Evolutionary conservation across 2,888 invertebrate genomes (phyloP).

Genomic region (Platerodrilus igneus): DNA sequence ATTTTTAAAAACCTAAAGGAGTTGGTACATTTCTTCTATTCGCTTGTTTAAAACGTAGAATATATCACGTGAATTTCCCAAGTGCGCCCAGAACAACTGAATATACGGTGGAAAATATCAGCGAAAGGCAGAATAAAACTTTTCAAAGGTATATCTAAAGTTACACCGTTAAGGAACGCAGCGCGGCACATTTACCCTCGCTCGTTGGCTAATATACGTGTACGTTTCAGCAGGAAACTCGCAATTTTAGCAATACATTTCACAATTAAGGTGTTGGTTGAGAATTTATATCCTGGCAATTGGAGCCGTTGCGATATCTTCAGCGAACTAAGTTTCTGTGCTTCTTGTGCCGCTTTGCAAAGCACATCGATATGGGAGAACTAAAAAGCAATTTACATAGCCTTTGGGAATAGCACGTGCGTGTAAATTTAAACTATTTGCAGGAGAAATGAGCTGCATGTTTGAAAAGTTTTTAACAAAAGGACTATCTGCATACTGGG

Average conservation of each 20-base stretch:
- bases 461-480: too few species aligned
- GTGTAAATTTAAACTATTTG: constrained; percentile 21
- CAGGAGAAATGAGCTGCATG: constrained; percentile 14
- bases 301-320: constrained; percentile 28
- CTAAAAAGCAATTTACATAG: constrained; percentile 20
- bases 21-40: too few species aligned
- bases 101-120: too few species aligned
- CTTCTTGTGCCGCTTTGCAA: constrained; percentile 20
- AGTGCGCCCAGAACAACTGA: too few species aligned
- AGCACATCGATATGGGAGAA: constrained; percentile 20
- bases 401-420: constrained; percentile 20
- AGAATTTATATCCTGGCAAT: constrained; percentile 38
- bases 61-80: too few species aligned
- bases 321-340: too few species aligned
- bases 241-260: constrained; percentile 38
- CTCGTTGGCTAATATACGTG: constrained; percentile 29
- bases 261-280: constrained; percentile 39
- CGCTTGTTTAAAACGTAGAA: too few species aligned
- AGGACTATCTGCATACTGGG: too few species aligned
- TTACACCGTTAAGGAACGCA: constrained; percentile 31
- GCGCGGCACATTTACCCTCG: constrained; percentile 18
- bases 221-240: constrained; percentile 30
- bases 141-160: constrained; percentile 23
- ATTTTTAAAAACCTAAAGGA: too few species aligned
- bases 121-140: constrained; percentile 14